Conservation (phyloP, 2,888 invertebrate species). For the Aporophyla nigra region DNA sequence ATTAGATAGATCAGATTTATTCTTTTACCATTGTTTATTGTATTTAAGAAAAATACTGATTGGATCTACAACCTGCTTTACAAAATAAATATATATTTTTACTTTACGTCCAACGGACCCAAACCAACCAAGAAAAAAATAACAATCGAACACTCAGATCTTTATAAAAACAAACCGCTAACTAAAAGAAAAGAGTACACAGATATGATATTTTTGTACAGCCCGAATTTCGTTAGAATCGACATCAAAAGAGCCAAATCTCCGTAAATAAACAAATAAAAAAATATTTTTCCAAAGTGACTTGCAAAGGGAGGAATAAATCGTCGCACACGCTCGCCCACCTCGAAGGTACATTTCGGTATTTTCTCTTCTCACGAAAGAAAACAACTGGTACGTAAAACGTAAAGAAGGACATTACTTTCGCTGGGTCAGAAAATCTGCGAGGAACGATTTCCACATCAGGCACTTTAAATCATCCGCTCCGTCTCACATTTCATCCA, state of each 20-base stretch:
- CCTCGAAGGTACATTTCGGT: conserved; percentile 84
- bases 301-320: conserved; percentile 86
- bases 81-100: conserved; percentile 24
- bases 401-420: conserved; percentile 88
- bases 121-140: conserved; percentile 19
- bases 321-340: conserved; percentile 84
- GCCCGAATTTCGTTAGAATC: conserved; percentile 82
- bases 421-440: conserved; percentile 90
- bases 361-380: conserved; percentile 84
- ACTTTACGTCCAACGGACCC: background rate
- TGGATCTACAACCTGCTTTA: background rate
- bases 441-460: conserved; percentile 89
- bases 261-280: conserved; percentile 88
- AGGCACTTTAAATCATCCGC: conserved; percentile 90
- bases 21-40: background rate
- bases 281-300: conserved; percentile 85
- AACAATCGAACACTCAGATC: conserved; percentile 38
- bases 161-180: conserved; percentile 71
- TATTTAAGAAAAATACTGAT: background rate
- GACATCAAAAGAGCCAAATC: conserved; percentile 88
- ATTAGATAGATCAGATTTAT: background rate
- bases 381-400: conserved; percentile 90
- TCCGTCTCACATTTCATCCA: conserved; percentile 90
- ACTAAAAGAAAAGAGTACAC: conserved; percentile 73
- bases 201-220: conserved; percentile 80